phyloP scores from a whole-genome alignment of 2,113 vertebrate species.

The Bos taurus region DNA sequence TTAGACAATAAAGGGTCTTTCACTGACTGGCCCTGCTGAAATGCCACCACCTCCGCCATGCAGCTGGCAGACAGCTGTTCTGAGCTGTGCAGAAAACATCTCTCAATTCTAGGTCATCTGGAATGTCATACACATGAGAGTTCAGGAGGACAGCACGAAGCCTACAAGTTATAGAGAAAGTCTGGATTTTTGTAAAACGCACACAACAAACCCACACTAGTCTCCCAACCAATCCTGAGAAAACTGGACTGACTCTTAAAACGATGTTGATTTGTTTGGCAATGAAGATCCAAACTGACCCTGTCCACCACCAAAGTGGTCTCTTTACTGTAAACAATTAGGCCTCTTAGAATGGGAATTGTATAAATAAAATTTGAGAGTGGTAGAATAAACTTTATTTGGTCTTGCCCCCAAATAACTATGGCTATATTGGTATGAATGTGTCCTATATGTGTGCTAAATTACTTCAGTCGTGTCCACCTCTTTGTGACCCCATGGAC shows the following conservation, averaged over 20 bases:
- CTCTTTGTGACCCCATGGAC: background rate
- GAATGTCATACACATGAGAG: background rate
- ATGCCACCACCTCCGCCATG: conserved; percentile 36
- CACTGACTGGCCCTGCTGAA: background rate
- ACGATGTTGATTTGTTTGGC: background rate
- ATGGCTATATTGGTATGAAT: background rate
- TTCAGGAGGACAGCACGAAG: background rate
- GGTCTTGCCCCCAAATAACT: background rate
- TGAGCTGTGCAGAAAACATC: background rate
- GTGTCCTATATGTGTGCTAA: background rate
- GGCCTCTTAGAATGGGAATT: background rate
- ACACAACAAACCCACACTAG: background rate
- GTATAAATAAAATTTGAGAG: conserved; percentile 6
- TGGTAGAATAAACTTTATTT: background rate
- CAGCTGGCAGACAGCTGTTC: conserved; percentile 47
- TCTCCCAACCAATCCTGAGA: background rate
- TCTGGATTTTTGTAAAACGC: background rate
- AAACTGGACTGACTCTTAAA: background rate
- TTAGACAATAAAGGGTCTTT: conserved; percentile 52
- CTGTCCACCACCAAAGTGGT: background rate
- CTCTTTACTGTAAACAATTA: background rate
- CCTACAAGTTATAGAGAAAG: background rate
- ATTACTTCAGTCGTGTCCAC: background rate
- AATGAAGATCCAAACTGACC: background rate
- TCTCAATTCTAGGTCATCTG: background rate